These are phyloP conservation scores for Chloroceryle inda DNA, from an alignment of 2,797 vertebrate genomes.

Conservation along the genomic window DNA sequence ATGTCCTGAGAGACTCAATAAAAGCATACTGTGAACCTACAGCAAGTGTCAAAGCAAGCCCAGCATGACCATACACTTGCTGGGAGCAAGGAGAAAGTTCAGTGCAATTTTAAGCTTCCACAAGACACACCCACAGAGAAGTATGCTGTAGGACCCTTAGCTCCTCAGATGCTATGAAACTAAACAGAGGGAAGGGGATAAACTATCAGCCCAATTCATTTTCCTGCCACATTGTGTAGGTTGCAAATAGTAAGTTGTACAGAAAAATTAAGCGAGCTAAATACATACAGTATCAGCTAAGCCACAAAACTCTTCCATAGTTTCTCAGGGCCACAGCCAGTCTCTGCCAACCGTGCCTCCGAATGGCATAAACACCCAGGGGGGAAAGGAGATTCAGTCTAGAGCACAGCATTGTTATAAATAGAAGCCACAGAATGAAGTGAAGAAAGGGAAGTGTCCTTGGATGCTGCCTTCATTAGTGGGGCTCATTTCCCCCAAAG, in stretches of 20 bases:
- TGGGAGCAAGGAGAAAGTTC: not conserved
- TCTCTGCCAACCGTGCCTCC: not conserved
- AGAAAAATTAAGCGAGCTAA: not conserved
- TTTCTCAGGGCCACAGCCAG: not conserved
- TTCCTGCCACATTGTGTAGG: not conserved
- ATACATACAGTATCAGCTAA: not conserved
- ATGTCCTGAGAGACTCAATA: not conserved
- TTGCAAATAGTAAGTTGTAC: not conserved
- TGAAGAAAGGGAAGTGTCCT: not conserved
- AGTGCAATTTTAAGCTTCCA: not conserved
- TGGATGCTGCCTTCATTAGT: slow-evolving; percentile 3
- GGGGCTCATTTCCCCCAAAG: not conserved
- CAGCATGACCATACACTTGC: not conserved
- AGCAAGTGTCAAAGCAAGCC: not conserved
- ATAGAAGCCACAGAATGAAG: not conserved
- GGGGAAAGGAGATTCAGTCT: not conserved
- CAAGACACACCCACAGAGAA: not conserved
- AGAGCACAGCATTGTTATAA: slow-evolving; percentile 5
- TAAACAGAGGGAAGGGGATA: not conserved
- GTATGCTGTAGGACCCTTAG: not conserved
- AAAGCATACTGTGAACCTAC: not conserved
- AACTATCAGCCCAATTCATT: not conserved
- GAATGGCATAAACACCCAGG: not conserved
- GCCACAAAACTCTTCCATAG: not conserved
- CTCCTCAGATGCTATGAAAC: not conserved